phyloP scores from a whole-genome alignment of 92 coral and sea anemone genomes.

The Umimayanthus chanpuru region DNA sequence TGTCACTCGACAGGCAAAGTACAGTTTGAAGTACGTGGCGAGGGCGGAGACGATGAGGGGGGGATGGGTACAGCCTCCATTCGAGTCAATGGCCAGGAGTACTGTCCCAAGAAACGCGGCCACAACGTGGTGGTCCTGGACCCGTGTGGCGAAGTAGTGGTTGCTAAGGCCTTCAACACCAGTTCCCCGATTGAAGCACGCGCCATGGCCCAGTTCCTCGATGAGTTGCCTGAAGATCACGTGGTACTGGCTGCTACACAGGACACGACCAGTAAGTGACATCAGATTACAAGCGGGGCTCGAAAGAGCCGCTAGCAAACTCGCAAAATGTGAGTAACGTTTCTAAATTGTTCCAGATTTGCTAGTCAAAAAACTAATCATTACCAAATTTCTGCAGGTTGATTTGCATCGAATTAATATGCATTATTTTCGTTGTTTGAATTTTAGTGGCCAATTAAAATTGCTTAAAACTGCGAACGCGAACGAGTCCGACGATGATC shows the following conservation, averaged over 20 bases:
- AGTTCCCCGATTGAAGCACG: conserved; percentile 79
- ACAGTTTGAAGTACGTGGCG: conserved; percentile 92
- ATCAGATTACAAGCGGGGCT: no score
- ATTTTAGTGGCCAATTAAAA: no score
- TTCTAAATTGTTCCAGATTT: no score
- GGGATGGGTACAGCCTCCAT: conserved; percentile 94
- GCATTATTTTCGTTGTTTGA: no score
- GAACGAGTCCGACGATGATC: no score
- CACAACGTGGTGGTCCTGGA: conserved; percentile 95
- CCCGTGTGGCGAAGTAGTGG: conserved; percentile 89
- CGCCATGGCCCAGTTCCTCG: conserved; percentile 88
- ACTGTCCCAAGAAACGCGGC: conserved; percentile 91
- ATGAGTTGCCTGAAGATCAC: conserved; percentile 92
- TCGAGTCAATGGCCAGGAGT: conserved; percentile 90
- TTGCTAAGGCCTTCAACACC: conserved; percentile 87
- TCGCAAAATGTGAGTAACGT: neutral
- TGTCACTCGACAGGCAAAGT: conserved; percentile 72
- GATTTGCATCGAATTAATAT: no score
- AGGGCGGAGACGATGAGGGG: conserved; percentile 98
- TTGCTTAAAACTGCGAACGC: no score
- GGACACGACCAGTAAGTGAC: conserved; percentile 74
- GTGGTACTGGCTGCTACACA: conserved; percentile 94
- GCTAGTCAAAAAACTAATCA: no score
- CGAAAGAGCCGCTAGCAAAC: no score
- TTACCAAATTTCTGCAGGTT: no score